phyloP scores from a whole-genome alignment of 2,888 invertebrate genomes.

The Eulithis prunata region DNA sequence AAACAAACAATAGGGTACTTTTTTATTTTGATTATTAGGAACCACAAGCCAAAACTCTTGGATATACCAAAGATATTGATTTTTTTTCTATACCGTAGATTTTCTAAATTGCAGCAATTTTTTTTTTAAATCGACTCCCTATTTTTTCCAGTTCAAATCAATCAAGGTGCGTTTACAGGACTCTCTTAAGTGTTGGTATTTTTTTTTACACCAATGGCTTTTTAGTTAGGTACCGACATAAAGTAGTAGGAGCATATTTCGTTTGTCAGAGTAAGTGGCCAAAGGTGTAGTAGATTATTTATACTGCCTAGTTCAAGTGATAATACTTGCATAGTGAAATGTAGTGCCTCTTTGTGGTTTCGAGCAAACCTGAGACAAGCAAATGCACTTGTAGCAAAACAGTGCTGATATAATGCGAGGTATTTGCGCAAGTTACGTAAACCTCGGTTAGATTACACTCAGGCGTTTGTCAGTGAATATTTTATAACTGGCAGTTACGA shows the following conservation, averaged over 20 bases:
- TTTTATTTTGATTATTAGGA: too few relatives aligned
- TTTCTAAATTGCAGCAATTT: too few relatives aligned
- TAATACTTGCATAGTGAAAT: constrained; percentile 22
- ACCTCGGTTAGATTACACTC: constrained; percentile 2
- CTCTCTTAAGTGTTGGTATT: too few relatives aligned
- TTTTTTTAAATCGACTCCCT: too few relatives aligned
- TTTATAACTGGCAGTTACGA: not conserved
- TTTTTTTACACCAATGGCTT: not conserved
- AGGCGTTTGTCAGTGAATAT: not conserved
- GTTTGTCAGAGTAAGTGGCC: not conserved
- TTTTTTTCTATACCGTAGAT: too few relatives aligned
- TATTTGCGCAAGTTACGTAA: constrained; percentile 10
- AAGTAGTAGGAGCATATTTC: not conserved
- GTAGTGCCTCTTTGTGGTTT: constrained; percentile 28
- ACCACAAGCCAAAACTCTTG: too few relatives aligned
- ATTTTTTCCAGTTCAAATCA: too few relatives aligned
- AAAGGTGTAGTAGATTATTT: not conserved
- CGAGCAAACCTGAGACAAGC: constrained; percentile 26
- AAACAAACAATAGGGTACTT: too few relatives aligned
- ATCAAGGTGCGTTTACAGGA: too few relatives aligned
- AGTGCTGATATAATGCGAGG: constrained; percentile 14
- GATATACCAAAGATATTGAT: too few relatives aligned
- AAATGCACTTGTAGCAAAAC: constrained; percentile 30
- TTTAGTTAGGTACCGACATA: too few relatives aligned
- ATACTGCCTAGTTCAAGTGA: not conserved